phyloP scores from a whole-genome alignment of 2,888 invertebrate genomes.

The Petrolisthes cinctipes region DNA sequence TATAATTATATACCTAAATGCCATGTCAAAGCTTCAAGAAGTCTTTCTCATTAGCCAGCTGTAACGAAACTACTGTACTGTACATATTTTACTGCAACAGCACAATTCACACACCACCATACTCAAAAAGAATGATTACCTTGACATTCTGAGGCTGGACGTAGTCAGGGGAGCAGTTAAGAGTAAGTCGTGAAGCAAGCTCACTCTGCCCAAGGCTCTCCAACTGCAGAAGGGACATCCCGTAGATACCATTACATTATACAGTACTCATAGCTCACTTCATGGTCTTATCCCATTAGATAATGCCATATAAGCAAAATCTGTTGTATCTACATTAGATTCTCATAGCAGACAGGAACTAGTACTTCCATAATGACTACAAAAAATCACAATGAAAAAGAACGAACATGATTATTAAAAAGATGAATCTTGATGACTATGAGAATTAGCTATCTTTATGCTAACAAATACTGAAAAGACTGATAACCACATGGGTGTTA shows the following conservation, averaged over 20 bases:
- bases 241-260: too few species aligned
- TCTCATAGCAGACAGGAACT: background rate
- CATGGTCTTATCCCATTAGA: too few species aligned
- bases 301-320: too few species aligned
- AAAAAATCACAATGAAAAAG: background rate
- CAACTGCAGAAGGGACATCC: slow-evolving; percentile 75
- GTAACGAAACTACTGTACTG: too few species aligned
- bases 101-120: too few species aligned
- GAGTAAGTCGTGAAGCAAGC: slow-evolving; percentile 85
- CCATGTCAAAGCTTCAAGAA: too few species aligned
- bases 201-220: slow-evolving; percentile 86
- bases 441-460: background rate
- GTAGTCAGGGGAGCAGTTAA: slow-evolving; percentile 85
- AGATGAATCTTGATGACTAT: background rate
- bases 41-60: too few species aligned
- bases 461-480: background rate
- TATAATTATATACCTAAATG: background rate
- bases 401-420: too few species aligned
- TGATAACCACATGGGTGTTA: background rate
- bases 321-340: too few species aligned
- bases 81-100: too few species aligned
- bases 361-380: background rate
- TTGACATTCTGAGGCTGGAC: slow-evolving; percentile 82
- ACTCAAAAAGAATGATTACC: slow-evolving; percentile 58
- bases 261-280: too few species aligned